These are phyloP conservation scores for Pterostichus madidus DNA, from an alignment of 2,888 invertebrate genomes.

Conservation along the genomic window DNA sequence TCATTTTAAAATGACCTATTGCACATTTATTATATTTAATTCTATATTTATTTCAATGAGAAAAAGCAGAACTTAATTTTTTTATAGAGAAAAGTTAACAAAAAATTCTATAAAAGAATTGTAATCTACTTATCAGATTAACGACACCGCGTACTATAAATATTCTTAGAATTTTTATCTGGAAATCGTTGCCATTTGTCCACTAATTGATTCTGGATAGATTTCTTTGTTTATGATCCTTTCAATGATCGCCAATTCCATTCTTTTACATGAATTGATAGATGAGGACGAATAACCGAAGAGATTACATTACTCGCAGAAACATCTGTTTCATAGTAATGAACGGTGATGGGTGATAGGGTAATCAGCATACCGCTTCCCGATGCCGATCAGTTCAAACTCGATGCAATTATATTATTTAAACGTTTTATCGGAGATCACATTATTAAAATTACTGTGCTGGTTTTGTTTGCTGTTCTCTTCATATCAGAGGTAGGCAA, in stretches of 20 bases:
- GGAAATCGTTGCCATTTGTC: background rate
- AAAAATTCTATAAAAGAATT: no score
- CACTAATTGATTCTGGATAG: conserved; percentile 35
- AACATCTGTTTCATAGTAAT: conserved; percentile 56
- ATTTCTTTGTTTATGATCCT: conserved; percentile 19
- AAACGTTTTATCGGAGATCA: conserved; percentile 43
- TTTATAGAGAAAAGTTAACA: no score
- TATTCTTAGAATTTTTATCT: conserved; percentile 28
- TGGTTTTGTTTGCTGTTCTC: background rate
- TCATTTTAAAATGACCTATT: no score
- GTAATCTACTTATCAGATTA: no score
- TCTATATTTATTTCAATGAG: no score
- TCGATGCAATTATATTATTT: conserved; percentile 20
- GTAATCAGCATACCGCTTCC: conserved; percentile 15
- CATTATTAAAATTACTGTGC: background rate
- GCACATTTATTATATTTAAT: no score
- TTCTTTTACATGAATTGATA: conserved; percentile 49
- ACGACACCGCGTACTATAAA: background rate
- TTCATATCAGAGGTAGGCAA: no score
- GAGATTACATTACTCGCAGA: conserved; percentile 41
- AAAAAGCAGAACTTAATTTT: no score
- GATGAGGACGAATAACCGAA: conserved; percentile 53
- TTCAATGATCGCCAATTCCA: conserved; percentile 42
- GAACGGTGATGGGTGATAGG: conserved; percentile 40
- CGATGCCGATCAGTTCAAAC: background rate